Percentiles rank a stretch among this genome's conserved stretches.
Evolutionary conservation across 2,888 invertebrate species (phyloP).

Genomic region (Vanessa cardui): DNA sequence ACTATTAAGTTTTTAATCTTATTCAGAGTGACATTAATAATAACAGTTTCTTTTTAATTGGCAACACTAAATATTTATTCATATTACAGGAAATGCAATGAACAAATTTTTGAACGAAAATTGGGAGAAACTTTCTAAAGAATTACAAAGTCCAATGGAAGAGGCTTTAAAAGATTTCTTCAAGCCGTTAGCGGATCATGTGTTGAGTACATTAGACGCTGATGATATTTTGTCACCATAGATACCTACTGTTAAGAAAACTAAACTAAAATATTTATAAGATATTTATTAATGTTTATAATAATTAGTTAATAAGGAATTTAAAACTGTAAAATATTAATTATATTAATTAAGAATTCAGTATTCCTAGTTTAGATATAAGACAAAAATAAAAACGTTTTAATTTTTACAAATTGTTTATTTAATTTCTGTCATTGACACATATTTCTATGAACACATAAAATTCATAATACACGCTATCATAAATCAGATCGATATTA

Average conservation of each 20-base stretch:
- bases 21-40: no score
- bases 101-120: conserved; percentile 90
- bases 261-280: not conserved
- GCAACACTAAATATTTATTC: not conserved
- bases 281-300: not conserved
- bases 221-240: conserved; percentile 62
- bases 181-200: conserved; percentile 71
- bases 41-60: no score
- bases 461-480: conserved; percentile 33
- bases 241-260: not conserved
- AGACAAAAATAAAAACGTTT: not conserved
- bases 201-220: conserved; percentile 67
- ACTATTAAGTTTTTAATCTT: no score
- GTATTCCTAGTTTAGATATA: not conserved
- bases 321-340: no score
- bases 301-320: no score
- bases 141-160: conserved; percentile 87
- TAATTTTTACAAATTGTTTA: not conserved
- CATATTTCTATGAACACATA: conserved; percentile 29
- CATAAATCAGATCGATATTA: conserved; percentile 29
- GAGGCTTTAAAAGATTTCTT: conserved; percentile 73
- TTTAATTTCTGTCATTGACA: not conserved
- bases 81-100: conserved; percentile 84
- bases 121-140: conserved; percentile 87
- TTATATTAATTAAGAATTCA: no score